Evolutionary conservation across 2,797 vertebrate species (phyloP).

Genomic region (Decapterus maruadsi): DNA sequence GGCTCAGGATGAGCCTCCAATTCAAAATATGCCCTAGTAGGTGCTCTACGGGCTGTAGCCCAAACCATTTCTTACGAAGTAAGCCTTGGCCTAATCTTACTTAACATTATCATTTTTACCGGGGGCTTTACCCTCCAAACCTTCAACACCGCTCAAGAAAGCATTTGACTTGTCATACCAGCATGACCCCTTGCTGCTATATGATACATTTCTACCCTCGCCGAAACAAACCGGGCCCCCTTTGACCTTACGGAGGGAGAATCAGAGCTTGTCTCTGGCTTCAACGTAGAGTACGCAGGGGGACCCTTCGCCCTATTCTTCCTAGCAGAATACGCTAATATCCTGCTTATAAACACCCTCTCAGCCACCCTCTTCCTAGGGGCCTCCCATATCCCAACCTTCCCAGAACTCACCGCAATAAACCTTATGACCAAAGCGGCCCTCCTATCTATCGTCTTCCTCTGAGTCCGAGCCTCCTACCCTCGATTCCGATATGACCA

Average conservation of each 20-base stretch:
- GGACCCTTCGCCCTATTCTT: slow-evolving; percentile 62
- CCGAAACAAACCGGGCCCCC: slow-evolving; percentile 61
- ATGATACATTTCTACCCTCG: slow-evolving; percentile 58
- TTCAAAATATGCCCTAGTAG: slow-evolving; percentile 72
- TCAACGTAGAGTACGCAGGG: slow-evolving; percentile 55
- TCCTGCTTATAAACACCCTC: slow-evolving; percentile 41
- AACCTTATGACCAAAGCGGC: rapidly evolving
- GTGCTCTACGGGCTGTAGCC: slow-evolving; percentile 56
- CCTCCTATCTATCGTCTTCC: rapidly evolving
- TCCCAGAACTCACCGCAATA: rapidly evolving
- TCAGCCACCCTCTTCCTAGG: neutral
- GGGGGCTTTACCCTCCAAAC: slow-evolving; percentile 46
- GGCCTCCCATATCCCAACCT: rapidly evolving
- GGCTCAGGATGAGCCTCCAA: slow-evolving; percentile 68
- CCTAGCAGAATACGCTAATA: slow-evolving; percentile 65
- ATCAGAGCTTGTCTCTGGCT: slow-evolving; percentile 67
- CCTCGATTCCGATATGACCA: slow-evolving; percentile 63
- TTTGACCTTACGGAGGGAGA: slow-evolving; percentile 75
- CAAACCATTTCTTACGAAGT: slow-evolving; percentile 76
- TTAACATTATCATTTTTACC: neutral
- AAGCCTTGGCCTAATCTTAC: slow-evolving; percentile 45
- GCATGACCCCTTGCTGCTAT: slow-evolving; percentile 48
- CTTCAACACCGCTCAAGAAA: slow-evolving; percentile 59
- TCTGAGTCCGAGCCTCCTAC: slow-evolving; percentile 41
- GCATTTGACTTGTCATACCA: neutral